These are phyloP conservation scores for Acanthosepion lycidas DNA, from an alignment of 2,888 invertebrate species.

Conservation along the genomic window DNA sequence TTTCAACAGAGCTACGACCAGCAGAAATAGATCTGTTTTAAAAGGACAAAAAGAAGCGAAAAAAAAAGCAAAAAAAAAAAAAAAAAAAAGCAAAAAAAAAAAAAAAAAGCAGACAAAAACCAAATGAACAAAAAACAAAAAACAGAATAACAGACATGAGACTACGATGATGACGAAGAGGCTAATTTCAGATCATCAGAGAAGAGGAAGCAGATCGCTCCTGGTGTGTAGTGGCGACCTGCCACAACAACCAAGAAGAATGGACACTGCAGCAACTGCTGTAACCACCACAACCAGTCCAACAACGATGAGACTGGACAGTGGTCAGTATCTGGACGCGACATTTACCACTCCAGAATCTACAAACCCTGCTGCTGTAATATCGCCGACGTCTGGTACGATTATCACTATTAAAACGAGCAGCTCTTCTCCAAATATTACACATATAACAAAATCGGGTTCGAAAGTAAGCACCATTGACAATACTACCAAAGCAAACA, in stretches of 20 bases:
- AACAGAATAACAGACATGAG: not conserved
- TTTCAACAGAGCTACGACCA: not conserved
- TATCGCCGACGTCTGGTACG: not conserved
- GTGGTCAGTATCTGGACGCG: not conserved
- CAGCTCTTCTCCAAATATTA: not conserved
- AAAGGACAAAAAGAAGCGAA: not conserved
- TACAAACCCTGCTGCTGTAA: not conserved
- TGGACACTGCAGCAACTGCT: not conserved
- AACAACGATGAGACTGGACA: constrained; percentile 13
- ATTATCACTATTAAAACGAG: not conserved
- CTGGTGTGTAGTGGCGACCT: not conserved
- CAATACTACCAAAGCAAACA: not conserved
- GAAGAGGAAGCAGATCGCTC: not conserved
- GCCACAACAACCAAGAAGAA: not conserved
- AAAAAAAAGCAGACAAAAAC: not conserved
- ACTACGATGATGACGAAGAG: not conserved
- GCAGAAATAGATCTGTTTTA: too few species aligned
- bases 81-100: not conserved
- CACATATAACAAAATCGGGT: not conserved
- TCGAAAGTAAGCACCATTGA: not conserved
- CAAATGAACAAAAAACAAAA: not conserved
- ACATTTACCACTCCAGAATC: not conserved
- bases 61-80: not conserved
- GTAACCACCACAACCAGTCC: not conserved
- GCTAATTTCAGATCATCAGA: not conserved